Evolutionary conservation across 1,140 invertebrate genomes (phyloP).

Genomic region (Drosophila kepulauana): DNA sequence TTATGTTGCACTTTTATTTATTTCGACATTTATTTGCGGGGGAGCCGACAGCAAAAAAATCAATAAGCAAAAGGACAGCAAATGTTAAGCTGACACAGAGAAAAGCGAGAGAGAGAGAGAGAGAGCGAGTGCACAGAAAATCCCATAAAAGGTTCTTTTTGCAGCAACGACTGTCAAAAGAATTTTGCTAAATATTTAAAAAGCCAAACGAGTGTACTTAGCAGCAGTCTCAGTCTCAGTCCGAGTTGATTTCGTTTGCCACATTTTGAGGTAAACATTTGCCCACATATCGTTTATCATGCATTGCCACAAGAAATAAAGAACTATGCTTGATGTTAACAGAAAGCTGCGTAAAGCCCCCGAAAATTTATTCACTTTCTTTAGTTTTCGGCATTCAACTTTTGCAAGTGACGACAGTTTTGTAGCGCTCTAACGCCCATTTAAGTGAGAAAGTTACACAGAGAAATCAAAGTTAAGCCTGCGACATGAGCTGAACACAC

Average conservation of each 20-base stretch:
- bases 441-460: slow-evolving; percentile 76
- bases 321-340: not conserved
- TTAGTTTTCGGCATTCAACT: slow-evolving; percentile 32
- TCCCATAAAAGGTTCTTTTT: slow-evolving; percentile 59
- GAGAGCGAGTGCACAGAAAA: slow-evolving; percentile 44
- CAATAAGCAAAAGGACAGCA: slow-evolving; percentile 55
- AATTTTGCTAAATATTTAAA: slow-evolving; percentile 64
- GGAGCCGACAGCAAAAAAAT: slow-evolving; percentile 48
- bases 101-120: not conserved
- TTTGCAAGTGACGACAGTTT: slow-evolving; percentile 31
- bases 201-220: slow-evolving; percentile 26
- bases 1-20: slow-evolving; percentile 74
- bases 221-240: not conserved
- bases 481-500: slow-evolving; percentile 41
- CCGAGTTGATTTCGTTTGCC: slow-evolving; percentile 14
- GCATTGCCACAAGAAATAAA: slow-evolving; percentile 8
- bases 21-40: slow-evolving; percentile 62
- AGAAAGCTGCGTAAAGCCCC: not conserved
- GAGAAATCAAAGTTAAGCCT: slow-evolving; percentile 59
- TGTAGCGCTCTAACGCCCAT: slow-evolving; percentile 68
- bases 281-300: not conserved
- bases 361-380: slow-evolving; percentile 18
- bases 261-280: slow-evolving; percentile 9
- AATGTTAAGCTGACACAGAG: slow-evolving; percentile 45
- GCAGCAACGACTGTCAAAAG: slow-evolving; percentile 14